Evolutionary conservation across 2,797 vertebrate genomes (phyloP).

Genomic region (Adrianichthys oophorus): DNA sequence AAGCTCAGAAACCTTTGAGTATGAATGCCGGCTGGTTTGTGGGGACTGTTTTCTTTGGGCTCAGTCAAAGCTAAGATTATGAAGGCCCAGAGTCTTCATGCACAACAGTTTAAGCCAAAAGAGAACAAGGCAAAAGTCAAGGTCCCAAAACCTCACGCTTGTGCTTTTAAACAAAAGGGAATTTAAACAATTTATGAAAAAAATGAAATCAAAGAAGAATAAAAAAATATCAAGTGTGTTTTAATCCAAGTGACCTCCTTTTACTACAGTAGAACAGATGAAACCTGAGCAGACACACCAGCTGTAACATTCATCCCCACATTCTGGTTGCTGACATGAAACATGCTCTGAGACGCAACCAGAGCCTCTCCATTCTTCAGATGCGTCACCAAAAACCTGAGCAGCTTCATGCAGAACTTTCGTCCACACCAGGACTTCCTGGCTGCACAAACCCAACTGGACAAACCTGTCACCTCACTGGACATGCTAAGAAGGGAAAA

Average conservation of each 20-base stretch:
- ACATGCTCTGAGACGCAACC: slow-evolving; percentile 22
- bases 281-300: slow-evolving; percentile 34
- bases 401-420: slow-evolving; percentile 2
- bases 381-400: slow-evolving; percentile 12
- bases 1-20: slow-evolving; percentile 33
- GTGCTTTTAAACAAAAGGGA: slow-evolving; percentile 47
- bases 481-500: slow-evolving; percentile 30
- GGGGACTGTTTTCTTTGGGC: slow-evolving; percentile 62
- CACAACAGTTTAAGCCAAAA: slow-evolving; percentile 47
- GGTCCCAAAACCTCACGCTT: slow-evolving; percentile 32
- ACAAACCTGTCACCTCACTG: slow-evolving; percentile 24
- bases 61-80: slow-evolving; percentile 47
- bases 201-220: slow-evolving; percentile 13
- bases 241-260: slow-evolving; percentile 14
- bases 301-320: neutral
- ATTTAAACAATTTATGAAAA: slow-evolving; percentile 42
- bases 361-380: slow-evolving; percentile 5
- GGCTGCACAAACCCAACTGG: slow-evolving; percentile 21
- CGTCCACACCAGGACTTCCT: slow-evolving; percentile 19
- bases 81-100: slow-evolving; percentile 32
- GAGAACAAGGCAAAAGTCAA: slow-evolving; percentile 54
- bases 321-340: slow-evolving; percentile 15
- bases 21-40: slow-evolving; percentile 46
- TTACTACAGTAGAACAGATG: slow-evolving; percentile 13
- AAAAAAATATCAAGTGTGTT: slow-evolving; percentile 22